phyloP scores from a whole-genome alignment of 2,888 invertebrate species.

The Villa cingulata region DNA sequence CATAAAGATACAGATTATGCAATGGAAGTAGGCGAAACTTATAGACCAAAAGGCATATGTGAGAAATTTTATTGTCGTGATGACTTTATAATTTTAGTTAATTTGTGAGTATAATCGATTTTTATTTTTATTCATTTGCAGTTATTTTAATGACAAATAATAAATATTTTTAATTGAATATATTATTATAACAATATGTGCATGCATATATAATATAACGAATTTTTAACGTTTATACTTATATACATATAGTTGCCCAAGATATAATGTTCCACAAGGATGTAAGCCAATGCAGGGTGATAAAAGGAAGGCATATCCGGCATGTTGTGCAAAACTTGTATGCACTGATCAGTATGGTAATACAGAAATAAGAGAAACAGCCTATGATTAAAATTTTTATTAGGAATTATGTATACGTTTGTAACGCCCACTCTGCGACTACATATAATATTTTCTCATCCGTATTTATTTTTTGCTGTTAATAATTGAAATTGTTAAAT shows the following conservation, averaged over 20 bases:
- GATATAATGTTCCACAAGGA: constrained; percentile 6
- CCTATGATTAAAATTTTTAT: not conserved
- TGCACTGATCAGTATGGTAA: constrained; percentile 6
- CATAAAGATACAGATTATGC: constrained; percentile 7
- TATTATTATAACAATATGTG: too few relatives aligned
- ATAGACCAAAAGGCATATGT: constrained; percentile 6
- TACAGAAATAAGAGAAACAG: constrained; percentile 2
- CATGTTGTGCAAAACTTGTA: constrained; percentile 6
- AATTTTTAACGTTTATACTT: not conserved
- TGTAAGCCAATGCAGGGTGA: constrained; percentile 3
- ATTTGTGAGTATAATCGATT: constrained; percentile 6
- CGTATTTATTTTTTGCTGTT: too few relatives aligned
- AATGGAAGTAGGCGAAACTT: constrained; percentile 7
- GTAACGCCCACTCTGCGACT: too few relatives aligned
- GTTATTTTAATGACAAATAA: too few relatives aligned
- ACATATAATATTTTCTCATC: too few relatives aligned
- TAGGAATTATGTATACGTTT: too few relatives aligned
- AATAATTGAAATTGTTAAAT: too few relatives aligned
- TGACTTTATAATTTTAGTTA: constrained; percentile 9
- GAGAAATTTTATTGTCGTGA: constrained; percentile 8
- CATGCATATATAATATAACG: not conserved
- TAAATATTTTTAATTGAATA: not conserved
- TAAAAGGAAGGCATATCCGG: constrained; percentile 1
- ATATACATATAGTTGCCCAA: constrained; percentile 3
- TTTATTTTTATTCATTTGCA: too few relatives aligned